phyloP scores from a whole-genome alignment of 2,797 vertebrate species.

The Chrysocyon brachyurus region DNA sequence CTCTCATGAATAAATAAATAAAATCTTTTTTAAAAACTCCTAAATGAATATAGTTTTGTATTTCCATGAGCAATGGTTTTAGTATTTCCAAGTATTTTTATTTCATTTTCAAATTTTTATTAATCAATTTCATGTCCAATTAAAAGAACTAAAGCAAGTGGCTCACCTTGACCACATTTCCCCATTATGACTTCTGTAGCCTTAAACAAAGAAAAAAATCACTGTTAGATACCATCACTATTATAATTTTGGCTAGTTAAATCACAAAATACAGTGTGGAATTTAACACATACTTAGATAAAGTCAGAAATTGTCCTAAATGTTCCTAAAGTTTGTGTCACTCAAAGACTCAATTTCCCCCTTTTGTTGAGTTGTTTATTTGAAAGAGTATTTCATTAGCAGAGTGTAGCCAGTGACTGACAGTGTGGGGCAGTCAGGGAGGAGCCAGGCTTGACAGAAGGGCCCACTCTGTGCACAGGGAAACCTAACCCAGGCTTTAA shows the following conservation, averaged over 20 bases:
- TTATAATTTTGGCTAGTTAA: conserved; percentile 7
- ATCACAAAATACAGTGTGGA: background rate
- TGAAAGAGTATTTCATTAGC: background rate
- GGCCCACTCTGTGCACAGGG: background rate
- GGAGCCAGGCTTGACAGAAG: background rate
- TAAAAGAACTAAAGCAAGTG: conserved; percentile 39
- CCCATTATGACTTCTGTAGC: background rate
- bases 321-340: background rate
- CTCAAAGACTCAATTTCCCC: background rate
- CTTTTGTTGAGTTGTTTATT: background rate
- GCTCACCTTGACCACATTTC: conserved; percentile 9
- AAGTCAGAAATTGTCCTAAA: conserved; percentile 2
- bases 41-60: background rate
- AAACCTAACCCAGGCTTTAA: background rate
- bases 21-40: background rate
- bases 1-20: background rate
- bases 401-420: background rate
- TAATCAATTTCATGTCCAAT: background rate
- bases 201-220: conserved; percentile 21
- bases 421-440: background rate
- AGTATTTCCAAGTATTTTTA: conserved; percentile 32
- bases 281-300: background rate
- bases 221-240: background rate
- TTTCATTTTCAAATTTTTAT: conserved; percentile 41
- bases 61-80: background rate